Evolutionary conservation across 2,113 vertebrate species (phyloP), one percentile per base, ranked within the genome.

Genomic region (Gallinago jamesoni): DNA sequence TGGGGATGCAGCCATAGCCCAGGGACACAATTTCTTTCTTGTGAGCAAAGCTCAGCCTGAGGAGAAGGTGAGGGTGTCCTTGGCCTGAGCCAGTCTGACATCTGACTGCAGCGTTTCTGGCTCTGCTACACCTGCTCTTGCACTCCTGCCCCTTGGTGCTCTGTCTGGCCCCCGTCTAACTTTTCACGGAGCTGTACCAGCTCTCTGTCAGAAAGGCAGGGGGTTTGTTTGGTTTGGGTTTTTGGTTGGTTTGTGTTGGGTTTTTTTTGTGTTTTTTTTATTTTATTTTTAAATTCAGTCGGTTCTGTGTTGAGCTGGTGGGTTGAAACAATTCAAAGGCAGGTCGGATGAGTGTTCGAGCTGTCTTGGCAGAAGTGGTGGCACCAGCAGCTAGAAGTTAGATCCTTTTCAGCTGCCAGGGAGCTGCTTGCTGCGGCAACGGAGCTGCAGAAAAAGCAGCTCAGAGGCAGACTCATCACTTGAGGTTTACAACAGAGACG

Each of bases 101-200:
- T 43, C 53, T 96, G 83, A 22, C 56, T 85, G 57, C 60, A 66
- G 56, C 16, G 10, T 67, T 94, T 94, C 84, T 67, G 56, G 19
- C 76, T 80, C n/a, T 69, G 3, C 53, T 55, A 3, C 19, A 37
- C 8, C 64, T 50, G 19, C n/a, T 89, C 41, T 50, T 74, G 37
- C 27, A 47, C 23, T 43, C 39, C 31, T 64, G 41, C 31, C n/a
- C 76, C 47, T 53, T 74, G 23, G 52, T 39, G 3, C 39, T 47
- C 27, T 20, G 23, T 64, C 48, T 84, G 73, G 50, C 39, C 17
- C 7, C 37, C 22, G 14, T 27, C 33, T 57, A 35, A 92, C n/a
- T 31, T 84, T 53, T 35, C 30, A 5, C 30, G 43, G 70, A 60
- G 8, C 33, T 25, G 9, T 33, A 21, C 15, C 7, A 39, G 41